A percentile compares a stretch with the other conserved stretches of the same genome.
Evolutionary conservation across 2,113 vertebrate genomes (phyloP).

Genomic region (Aythya baeri): DNA sequence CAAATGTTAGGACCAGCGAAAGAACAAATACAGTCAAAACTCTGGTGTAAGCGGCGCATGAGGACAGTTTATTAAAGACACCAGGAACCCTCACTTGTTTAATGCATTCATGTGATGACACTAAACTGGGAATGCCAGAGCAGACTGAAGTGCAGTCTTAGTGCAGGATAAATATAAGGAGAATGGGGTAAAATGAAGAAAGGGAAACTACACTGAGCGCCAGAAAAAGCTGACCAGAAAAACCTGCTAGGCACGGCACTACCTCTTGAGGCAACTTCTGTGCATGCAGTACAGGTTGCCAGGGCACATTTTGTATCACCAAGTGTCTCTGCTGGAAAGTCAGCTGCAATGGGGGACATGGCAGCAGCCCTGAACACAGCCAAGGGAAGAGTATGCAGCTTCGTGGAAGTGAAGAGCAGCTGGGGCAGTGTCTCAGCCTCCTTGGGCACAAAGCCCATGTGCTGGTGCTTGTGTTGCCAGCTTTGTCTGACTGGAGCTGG

Average conservation of each 20-base stretch:
- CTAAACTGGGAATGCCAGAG: not conserved
- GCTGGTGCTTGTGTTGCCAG: not conserved
- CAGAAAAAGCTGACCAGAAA: not conserved
- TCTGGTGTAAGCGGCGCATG: not conserved
- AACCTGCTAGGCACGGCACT: not conserved
- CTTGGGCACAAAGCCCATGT: not conserved
- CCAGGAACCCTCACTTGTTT: not conserved
- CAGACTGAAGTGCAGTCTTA: not conserved
- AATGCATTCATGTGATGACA: not conserved
- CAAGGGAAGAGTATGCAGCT: not conserved
- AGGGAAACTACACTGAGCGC: not conserved
- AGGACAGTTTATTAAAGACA: not conserved
- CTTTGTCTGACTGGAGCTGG: not conserved
- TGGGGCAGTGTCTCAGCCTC: not conserved
- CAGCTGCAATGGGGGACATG: not conserved
- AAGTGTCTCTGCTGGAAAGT: not conserved
- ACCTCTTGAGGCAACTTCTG: not conserved
- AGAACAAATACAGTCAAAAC: not conserved
- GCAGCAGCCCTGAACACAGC: not conserved
- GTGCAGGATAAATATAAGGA: rapidly evolving
- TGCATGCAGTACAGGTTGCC: not conserved
- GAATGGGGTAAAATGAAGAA: not conserved
- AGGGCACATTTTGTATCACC: not conserved
- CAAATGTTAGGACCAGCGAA: not conserved
- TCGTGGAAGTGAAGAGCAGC: not conserved